Evolutionary conservation across 2,888 invertebrate genomes (phyloP).

Genomic region (Ligdia adustata): DNA sequence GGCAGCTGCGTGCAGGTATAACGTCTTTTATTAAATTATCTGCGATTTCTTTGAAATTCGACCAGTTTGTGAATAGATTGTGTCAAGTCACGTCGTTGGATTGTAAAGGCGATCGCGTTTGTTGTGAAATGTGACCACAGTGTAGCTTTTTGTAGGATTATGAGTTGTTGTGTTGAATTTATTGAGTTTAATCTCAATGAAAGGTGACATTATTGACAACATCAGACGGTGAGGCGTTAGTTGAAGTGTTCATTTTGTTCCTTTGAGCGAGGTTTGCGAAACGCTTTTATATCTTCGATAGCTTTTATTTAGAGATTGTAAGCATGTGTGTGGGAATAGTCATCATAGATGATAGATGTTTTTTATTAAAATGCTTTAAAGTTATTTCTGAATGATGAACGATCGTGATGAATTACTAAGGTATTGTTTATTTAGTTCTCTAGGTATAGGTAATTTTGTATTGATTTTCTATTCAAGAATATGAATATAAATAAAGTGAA

Average conservation of each 20-base stretch:
- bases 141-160: constrained; percentile 36
- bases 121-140: constrained; percentile 51
- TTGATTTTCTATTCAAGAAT: no score
- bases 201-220: constrained; percentile 27
- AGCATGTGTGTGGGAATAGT: no score
- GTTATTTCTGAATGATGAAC: no score
- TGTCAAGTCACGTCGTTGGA: constrained; percentile 43
- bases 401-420: no score
- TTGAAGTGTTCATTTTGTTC: neutral
- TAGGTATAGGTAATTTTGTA: no score
- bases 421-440: no score
- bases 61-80: constrained; percentile 32
- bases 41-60: constrained; percentile 25
- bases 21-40: constrained; percentile 26
- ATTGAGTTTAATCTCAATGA: constrained; percentile 20
- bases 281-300: no score
- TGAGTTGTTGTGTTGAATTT: constrained; percentile 28
- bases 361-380: no score
- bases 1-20: constrained; percentile 50
- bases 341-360: no score
- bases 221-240: constrained; percentile 18
- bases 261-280: no score
- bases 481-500: no score
- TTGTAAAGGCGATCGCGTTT: constrained; percentile 36
- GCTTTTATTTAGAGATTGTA: no score